Evolutionary conservation across 2,113 vertebrate genomes (phyloP).

Genomic region (Promerops cafer): DNA sequence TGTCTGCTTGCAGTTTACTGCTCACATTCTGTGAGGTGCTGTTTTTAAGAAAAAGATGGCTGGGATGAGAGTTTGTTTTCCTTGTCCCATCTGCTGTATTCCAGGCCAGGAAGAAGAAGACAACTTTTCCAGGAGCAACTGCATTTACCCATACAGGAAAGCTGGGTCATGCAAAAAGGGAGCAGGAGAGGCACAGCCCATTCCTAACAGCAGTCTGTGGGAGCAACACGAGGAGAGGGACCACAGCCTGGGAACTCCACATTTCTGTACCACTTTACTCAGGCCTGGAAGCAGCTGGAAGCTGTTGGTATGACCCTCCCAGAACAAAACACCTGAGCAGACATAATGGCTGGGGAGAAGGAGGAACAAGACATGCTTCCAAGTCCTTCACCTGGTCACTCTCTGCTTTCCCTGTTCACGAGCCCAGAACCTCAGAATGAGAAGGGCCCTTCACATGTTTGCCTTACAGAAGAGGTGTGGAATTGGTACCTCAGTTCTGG

Average conservation of each 20-base stretch:
- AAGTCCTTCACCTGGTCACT: neutral
- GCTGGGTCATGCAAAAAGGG: neutral
- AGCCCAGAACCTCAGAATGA: neutral
- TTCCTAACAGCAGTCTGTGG: neutral
- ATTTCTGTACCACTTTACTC: neutral
- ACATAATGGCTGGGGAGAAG: neutral
- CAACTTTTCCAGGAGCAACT: neutral
- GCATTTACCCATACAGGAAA: neutral
- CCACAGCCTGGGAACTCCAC: neutral
- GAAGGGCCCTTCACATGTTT: accelerated
- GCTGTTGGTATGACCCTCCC: neutral
- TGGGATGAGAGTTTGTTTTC: neutral
- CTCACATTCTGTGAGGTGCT: neutral
- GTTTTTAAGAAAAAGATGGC: neutral
- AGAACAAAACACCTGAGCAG: neutral
- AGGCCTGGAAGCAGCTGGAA: neutral
- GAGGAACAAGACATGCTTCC: neutral
- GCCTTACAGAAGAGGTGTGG: neutral
- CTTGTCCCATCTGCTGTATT: neutral
- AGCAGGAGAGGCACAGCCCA: neutral
- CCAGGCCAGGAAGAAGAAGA: neutral
- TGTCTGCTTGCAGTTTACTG: neutral
- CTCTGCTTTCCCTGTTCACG: neutral
- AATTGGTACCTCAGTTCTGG: neutral
- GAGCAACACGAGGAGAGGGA: accelerated